These are phyloP conservation scores for Thaleichthys pacificus DNA, from an alignment of 2,797 vertebrate species.

Conservation along the genomic window DNA sequence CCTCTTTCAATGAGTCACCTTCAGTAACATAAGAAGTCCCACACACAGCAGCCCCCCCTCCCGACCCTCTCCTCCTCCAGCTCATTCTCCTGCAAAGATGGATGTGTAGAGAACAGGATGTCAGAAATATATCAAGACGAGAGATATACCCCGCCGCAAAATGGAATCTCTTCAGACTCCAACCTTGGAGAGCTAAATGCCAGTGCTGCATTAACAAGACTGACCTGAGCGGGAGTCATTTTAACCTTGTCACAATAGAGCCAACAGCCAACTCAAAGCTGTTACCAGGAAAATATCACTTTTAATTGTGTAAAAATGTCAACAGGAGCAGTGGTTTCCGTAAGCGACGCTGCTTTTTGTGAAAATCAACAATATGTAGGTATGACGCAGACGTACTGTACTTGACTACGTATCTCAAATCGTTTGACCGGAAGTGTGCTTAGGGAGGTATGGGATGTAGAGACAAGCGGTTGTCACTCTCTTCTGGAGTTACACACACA, in stretches of 20 bases:
- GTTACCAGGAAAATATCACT: no score
- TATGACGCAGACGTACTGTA: constrained; percentile 27
- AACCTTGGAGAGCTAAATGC: constrained; percentile 47
- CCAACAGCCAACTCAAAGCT: no score
- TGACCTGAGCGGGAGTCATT: constrained; percentile 20
- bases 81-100: constrained; percentile 22
- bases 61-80: constrained; percentile 25
- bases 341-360: no score
- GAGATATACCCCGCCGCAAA: constrained; percentile 54
- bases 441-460: constrained; percentile 36
- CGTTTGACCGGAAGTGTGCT: not conserved
- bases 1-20: constrained; percentile 56
- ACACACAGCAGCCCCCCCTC: constrained; percentile 46
- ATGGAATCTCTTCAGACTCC: constrained; percentile 54
- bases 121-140: constrained; percentile 51
- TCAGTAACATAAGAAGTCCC: constrained; percentile 56
- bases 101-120: constrained; percentile 63
- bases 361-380: no score
- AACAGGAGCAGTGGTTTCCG: no score
- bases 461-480: constrained; percentile 67
- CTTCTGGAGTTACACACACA: constrained; percentile 57
- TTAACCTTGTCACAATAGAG: no score
- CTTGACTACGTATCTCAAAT: constrained; percentile 40
- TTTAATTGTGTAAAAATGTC: no score
- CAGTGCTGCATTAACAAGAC: constrained; percentile 46